These are phyloP conservation scores for Drosophila busckii DNA, from an alignment of 1,140 invertebrate genomes.

Conservation along the genomic window DNA sequence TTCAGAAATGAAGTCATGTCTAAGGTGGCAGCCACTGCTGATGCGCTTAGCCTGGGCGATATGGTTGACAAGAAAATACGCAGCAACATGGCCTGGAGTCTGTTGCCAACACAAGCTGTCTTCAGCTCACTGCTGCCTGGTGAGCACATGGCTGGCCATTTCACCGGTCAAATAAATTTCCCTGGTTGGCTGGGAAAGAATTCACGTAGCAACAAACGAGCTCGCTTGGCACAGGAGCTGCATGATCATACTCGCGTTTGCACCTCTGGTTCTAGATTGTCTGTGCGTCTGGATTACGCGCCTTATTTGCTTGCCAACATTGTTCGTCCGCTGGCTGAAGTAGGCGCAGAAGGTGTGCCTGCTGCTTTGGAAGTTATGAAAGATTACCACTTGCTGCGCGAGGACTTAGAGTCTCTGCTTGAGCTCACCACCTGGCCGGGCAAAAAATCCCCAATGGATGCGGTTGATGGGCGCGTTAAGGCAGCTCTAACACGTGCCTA, in stretches of 20 bases:
- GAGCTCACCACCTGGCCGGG: conserved; percentile 93
- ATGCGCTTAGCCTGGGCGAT: conserved; percentile 92
- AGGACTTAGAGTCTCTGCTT: conserved; percentile 93
- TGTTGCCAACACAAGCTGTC: conserved; percentile 95
- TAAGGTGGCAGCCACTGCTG: conserved; percentile 88
- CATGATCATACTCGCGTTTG: conserved; percentile 89
- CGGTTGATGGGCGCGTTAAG: conserved; percentile 92
- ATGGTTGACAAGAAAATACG: conserved; percentile 91
- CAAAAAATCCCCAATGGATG: conserved; percentile 86
- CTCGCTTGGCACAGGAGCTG: conserved; percentile 90
- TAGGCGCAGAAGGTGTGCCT: conserved; percentile 86
- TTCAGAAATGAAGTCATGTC: conserved; percentile 82
- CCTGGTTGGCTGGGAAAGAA: conserved; percentile 98
- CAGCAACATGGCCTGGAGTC: conserved; percentile 88
- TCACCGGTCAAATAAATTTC: conserved; percentile 90
- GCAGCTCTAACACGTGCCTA: conserved; percentile 94
- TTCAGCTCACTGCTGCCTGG: conserved; percentile 95
- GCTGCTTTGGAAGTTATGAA: conserved; percentile 88
- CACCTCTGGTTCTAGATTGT: conserved; percentile 87
- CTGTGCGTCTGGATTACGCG: conserved; percentile 91
- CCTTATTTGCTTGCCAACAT: conserved; percentile 86
- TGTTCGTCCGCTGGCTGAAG: conserved; percentile 85
- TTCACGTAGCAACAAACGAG: conserved; percentile 90
- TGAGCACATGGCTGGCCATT: conserved; percentile 88
- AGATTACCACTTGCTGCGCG: conserved; percentile 90